Evolutionary conservation across 2,888 invertebrate genomes (phyloP), one percentile per base, ranked within the genome.

Genomic region (Eumacrocentrus americanus): DNA sequence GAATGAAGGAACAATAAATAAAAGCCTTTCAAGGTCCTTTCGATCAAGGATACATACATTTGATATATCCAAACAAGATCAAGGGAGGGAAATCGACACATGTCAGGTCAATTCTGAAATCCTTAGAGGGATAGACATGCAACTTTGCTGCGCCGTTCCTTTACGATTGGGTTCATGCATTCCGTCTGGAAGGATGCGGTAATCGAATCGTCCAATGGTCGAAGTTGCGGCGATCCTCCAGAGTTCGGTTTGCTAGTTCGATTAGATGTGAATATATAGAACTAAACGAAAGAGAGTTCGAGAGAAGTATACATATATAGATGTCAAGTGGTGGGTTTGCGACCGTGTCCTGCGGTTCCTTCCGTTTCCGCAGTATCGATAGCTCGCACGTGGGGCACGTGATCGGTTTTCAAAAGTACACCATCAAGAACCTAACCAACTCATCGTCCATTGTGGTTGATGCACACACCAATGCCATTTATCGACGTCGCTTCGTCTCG

Each of bases 331-430:
- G 23, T 29, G 47, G 16, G 18, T 23, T 40, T 53, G 48, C 29
- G 22, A 11, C 50, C 35, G 38, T 55, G 60, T 55, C 23, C 54
- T 60, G 54, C 50, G 54, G 60, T 60, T 60, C 18, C 59, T 59
- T 50, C 50, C 25, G 42, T 48, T 60, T 55, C 53, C 12, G 54
- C 60, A 54, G 50, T 60, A 60, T 55, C 42, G 60, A 60, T 60
- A 35, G 60, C 47, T 47, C 38, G 59, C 53, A 59, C 53, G 53
- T 53, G 47, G 16, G 42, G 1, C 11, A 60, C 60, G 60, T 60
- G 60, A 54, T 60, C 48, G 42, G 20, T 60, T 54, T 60, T 55
- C 29, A 14, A 60, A 46, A 37, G n/a, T 22, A n/a, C 3, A 42
- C 40, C 29, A 29, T 12, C 25, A 29, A 42, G 20, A 4, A 14